phyloP scores from a whole-genome alignment of 35 echinoderm and acorn worm species.

The Lytechinus pictus region DNA sequence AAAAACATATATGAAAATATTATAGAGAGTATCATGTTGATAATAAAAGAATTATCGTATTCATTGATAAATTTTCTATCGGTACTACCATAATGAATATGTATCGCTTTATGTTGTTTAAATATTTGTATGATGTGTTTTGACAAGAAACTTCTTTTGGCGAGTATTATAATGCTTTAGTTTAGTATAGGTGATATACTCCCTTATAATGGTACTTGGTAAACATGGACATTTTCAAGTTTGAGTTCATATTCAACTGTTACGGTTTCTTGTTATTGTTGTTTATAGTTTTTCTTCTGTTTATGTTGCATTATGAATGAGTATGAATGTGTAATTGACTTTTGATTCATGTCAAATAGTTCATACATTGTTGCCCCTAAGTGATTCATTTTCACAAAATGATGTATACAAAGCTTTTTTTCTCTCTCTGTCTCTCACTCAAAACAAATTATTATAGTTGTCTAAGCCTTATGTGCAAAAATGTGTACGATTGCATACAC shows the following conservation, averaged over 20 bases:
- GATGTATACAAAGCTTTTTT: neutral
- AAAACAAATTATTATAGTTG: neutral
- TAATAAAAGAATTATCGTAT: neutral
- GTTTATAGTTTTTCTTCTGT: neutral
- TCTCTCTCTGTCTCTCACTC: neutral
- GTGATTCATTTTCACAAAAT: neutral
- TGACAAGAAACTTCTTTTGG: too few relatives aligned
- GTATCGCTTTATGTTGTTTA: neutral
- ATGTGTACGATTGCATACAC: conserved; percentile 47
- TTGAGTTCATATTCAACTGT: neutral
- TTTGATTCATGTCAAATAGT: neutral
- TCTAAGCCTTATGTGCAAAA: conserved; percentile 22
- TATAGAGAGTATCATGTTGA: too few relatives aligned
- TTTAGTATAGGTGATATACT: neutral
- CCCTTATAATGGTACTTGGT: neutral
- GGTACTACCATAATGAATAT: neutral
- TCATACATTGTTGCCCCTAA: neutral
- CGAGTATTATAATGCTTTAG: too few relatives aligned
- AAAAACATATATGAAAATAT: too few relatives aligned
- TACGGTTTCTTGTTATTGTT: neutral
- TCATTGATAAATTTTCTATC: neutral
- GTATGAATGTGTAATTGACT: neutral
- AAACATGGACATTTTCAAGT: neutral
- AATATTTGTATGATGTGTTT: too few relatives aligned
- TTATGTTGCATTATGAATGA: neutral